phyloP scores from a whole-genome alignment of 2,113 vertebrate species.

The Galeopterus variegatus region DNA sequence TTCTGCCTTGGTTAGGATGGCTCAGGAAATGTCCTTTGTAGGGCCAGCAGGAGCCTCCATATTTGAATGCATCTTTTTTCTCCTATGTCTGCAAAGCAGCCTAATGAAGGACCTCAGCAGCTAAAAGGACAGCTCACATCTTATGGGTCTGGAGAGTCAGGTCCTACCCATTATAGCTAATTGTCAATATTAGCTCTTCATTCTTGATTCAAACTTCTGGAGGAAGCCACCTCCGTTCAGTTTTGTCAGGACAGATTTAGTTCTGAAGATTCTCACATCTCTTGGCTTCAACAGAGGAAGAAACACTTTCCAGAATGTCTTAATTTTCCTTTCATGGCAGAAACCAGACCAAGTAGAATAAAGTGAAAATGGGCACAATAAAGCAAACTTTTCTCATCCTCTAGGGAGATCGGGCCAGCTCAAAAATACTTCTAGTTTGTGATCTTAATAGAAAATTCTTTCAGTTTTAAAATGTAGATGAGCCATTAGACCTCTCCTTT shows the following conservation, averaged over 20 bases:
- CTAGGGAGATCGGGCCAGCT: not conserved
- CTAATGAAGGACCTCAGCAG: not conserved
- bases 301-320: conserved; percentile 28
- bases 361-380: not conserved
- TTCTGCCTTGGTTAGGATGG: not conserved
- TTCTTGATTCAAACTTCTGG: not conserved
- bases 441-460: not conserved
- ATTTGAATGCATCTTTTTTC: not conserved
- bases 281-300: not conserved
- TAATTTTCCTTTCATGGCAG: not conserved
- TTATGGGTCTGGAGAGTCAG: not conserved
- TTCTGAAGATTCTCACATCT: conserved; percentile 43
- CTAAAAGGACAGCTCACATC: not conserved
- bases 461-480: not conserved
- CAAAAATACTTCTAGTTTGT: not conserved
- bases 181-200: not conserved
- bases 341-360: not conserved
- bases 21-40: not conserved
- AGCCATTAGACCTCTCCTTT: not conserved
- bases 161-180: not conserved
- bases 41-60: too few species aligned
- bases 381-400: conserved; percentile 4
- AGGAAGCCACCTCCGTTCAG: not conserved
- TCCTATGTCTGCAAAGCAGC: not conserved
- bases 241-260: conserved; percentile 42